A percentile compares a stretch with the other conserved stretches of the same genome.
Evolutionary conservation across 2,888 invertebrate species (phyloP).

Genomic region (Parapristionchus giblindavisi): DNA sequence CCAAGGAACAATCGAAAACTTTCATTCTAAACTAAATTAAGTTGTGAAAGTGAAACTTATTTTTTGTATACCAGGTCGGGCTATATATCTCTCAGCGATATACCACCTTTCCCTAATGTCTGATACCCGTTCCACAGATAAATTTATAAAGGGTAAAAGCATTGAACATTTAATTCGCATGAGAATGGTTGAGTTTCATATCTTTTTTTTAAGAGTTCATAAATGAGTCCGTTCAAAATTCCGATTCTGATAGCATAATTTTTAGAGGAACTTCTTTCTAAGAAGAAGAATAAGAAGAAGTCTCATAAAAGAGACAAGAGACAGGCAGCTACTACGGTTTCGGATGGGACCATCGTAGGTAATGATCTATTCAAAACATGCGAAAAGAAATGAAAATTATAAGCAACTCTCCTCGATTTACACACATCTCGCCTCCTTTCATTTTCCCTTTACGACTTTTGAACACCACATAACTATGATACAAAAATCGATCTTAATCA

Average conservation of each 20-base stretch:
- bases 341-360: neutral
- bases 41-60: neutral
- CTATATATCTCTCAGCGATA: neutral
- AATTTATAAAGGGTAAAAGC: neutral
- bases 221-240: neutral
- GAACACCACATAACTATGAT: no score
- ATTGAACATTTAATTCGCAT: no score
- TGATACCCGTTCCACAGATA: neutral
- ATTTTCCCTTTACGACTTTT: no score
- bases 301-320: constrained; percentile 22
- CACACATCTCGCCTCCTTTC: no score
- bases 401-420: no score
- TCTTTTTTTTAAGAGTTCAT: no score
- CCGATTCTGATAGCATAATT: no score
- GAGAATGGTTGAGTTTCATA: no score
- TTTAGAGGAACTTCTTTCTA: neutral
- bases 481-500: no score
- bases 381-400: no score
- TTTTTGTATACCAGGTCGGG: neutral
- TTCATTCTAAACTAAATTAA: no score
- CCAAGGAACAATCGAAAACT: no score
- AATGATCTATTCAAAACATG: neutral
- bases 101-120: constrained; percentile 6
- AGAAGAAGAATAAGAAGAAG: constrained; percentile 30
- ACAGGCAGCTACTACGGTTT: neutral